Evolutionary conservation across 2,888 invertebrate species (phyloP), one percentile per base, ranked within the genome.

Genomic region (Oscheius myriophilus): DNA sequence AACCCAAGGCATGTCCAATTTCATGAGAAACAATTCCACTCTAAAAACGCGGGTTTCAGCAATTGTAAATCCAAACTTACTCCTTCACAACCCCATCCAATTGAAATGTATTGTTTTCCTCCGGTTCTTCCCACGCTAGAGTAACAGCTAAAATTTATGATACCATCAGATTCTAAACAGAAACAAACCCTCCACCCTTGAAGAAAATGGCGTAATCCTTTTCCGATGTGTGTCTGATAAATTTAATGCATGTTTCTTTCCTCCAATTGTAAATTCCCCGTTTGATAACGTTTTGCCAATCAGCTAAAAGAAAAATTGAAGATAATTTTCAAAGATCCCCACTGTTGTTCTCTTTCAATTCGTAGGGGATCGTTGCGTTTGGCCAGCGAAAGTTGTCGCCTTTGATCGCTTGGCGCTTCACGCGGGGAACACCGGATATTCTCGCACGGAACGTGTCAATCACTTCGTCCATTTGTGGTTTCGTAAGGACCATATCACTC

Each of bases 101-200:
- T 80, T 21, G 80, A 81, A 45, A 77, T 72, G 51, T 73, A 75
- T 58, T 81, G 81, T 51, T 67, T 66, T n/a, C 80, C 81, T 9
- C 81, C 81, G 18, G 74, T 75, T 57, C 78, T 63, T n/a, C 81
- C 81, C 1, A 81, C 81, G 62, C 73, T 80, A 7, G 80, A 81
- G 57, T 81, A 81, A 49, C 81, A 81, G 16, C 81, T 79, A 62
- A 53, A 61, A 33, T 49, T 68, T 61, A 26, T 61, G n/a, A 54
- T 16, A 16, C 11, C 12, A 25, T 25, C 54, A 42, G 25, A 42
- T 59, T 16, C 49, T 59, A 41, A 39, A 49, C 26, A 18, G 21
- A 59, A 16, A 21, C 76, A 42, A 16, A 76, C 76, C 76, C 76
- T 59, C 76, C 74, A 39, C 76, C 76, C 66, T 69, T 55, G 61